Conservation (phyloP, 2,113 vertebrate species). For the western clawed frog (Xenopus tropicalis) region DNA sequence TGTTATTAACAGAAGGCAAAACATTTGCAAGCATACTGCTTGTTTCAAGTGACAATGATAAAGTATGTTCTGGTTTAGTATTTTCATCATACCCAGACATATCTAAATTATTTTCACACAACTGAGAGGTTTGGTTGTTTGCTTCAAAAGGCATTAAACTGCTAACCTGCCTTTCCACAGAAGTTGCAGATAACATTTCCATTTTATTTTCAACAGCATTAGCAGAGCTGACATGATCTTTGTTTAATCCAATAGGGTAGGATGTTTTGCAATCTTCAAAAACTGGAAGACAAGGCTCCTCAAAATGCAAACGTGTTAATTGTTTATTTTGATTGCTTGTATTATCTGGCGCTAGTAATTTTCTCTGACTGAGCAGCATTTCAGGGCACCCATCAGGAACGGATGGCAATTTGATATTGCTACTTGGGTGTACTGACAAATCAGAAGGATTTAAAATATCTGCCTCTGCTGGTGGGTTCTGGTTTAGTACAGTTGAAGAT, state of each 20-base stretch:
- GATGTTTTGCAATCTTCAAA: conserved; percentile 61
- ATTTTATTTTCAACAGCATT: conserved; percentile 61
- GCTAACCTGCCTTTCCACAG: conserved; percentile 61
- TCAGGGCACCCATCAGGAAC: conserved; percentile 60
- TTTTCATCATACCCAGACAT: conserved; percentile 62
- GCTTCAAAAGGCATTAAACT: conserved; percentile 57
- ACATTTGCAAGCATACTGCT: conserved; percentile 31
- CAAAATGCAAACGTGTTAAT: conserved; percentile 47
- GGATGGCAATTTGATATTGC: conserved; percentile 53
- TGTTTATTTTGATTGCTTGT: conserved; percentile 47
- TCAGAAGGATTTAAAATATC: conserved; percentile 40
- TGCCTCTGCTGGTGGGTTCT: neutral
- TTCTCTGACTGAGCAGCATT: conserved; percentile 58
- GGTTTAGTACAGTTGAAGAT: neutral
- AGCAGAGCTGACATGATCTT: conserved; percentile 53
- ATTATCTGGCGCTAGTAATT: conserved; percentile 44
- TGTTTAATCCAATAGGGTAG: conserved; percentile 52
- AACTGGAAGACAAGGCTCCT: conserved; percentile 57
- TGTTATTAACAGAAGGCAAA: conserved; percentile 41
- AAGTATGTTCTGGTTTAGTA: conserved; percentile 54
- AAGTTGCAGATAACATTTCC: conserved; percentile 58
- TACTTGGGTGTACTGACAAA: conserved; percentile 45
- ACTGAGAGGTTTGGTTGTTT: conserved; percentile 53
- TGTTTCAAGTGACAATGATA: conserved; percentile 40
- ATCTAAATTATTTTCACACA: conserved; percentile 56